These are phyloP conservation scores for Nysson spinosus DNA, from an alignment of 2,888 invertebrate species.

Conservation along the genomic window DNA sequence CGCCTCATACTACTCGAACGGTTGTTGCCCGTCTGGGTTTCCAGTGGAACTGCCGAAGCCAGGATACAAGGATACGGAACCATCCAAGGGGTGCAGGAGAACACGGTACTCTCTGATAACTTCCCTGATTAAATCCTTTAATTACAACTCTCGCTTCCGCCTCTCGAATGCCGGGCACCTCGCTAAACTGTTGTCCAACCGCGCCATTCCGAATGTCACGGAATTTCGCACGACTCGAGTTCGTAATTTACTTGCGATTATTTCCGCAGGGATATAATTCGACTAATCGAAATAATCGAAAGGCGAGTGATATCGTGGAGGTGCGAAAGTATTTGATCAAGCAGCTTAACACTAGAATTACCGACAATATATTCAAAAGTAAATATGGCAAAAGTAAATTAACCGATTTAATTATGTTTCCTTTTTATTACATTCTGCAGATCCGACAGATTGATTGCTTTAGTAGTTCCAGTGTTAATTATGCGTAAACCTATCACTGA, in stretches of 20 bases:
- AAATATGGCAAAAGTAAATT: too few relatives aligned
- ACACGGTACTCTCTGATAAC: slow-evolving; percentile 47
- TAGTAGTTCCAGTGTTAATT: too few relatives aligned
- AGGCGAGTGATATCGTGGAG: too few relatives aligned
- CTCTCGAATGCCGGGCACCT: not conserved
- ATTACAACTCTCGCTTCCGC: slow-evolving; percentile 33
- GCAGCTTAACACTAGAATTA: too few relatives aligned
- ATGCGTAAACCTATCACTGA: too few relatives aligned
- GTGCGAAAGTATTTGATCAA: too few relatives aligned
- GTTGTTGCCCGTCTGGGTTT: slow-evolving; percentile 28
- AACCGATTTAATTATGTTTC: too few relatives aligned
- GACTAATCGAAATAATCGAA: not conserved
- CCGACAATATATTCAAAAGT: too few relatives aligned
- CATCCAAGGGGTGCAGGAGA: slow-evolving; percentile 1
- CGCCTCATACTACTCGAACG: slow-evolving; percentile 23
- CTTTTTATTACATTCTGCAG: too few relatives aligned
- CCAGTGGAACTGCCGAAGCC: slow-evolving; percentile 1
- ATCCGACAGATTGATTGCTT: too few relatives aligned
- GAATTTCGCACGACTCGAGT: too few relatives aligned
- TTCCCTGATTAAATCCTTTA: slow-evolving; percentile 63
- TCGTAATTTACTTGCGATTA: not conserved
- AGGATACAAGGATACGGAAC: too few relatives aligned
- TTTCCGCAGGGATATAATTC: not conserved
- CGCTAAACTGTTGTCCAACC: slow-evolving; percentile 12
- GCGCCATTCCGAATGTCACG: not conserved